Evolutionary conservation across 1,140 invertebrate genomes (phyloP).

Genomic region (Tetraneura akinire): DNA sequence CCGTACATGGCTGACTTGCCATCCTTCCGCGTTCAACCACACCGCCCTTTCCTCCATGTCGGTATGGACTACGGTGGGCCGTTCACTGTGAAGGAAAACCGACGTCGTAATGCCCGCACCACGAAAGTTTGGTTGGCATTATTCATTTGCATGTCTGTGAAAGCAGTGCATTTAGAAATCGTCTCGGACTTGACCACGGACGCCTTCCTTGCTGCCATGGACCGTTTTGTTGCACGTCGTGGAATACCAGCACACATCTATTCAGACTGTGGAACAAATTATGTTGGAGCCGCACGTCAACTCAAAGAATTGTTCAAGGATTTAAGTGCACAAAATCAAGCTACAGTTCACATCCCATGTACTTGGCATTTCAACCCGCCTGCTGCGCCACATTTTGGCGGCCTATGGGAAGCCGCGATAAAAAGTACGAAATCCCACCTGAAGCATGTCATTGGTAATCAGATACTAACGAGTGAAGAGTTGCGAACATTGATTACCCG

Average conservation of each 20-base stretch:
- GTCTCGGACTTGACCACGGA: slow-evolving; percentile 58
- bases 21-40: too few species aligned
- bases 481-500: neutral
- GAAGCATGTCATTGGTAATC: neutral
- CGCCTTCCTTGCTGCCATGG: slow-evolving; percentile 58
- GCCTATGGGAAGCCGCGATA: slow-evolving; percentile 21
- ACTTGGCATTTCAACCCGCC: slow-evolving; percentile 13
- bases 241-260: slow-evolving; percentile 57
- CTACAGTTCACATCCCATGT: neutral
- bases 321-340: neutral
- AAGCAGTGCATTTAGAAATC: slow-evolving; percentile 60
- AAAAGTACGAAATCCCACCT: slow-evolving; percentile 9
- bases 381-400: neutral
- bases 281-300: slow-evolving; percentile 54
- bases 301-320: neutral
- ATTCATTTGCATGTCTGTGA: slow-evolving; percentile 59
- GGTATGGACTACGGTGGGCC: too few species aligned
- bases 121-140: slow-evolving; percentile 52
- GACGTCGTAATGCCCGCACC: too few species aligned
- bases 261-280: slow-evolving; percentile 59
- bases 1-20: too few species aligned
- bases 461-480: neutral
- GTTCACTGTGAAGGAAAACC: too few species aligned
- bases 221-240: slow-evolving; percentile 58
- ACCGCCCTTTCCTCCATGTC: too few species aligned